Base-by-base conservation (phyloP, 2,888 invertebrate genomes). In the Timandra comae region DNA sequence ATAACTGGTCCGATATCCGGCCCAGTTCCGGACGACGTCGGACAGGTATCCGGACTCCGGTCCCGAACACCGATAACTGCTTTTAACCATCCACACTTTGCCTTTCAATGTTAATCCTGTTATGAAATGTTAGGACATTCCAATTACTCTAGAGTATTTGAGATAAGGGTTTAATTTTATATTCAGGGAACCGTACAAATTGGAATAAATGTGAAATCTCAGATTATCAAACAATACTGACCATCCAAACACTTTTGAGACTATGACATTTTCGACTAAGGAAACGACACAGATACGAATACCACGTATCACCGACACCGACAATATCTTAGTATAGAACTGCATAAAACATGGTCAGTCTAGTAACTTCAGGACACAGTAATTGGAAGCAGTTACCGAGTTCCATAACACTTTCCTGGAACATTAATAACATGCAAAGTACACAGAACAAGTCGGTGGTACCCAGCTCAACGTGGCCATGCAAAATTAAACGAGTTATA, bases 1-100 rank as follows among this genome's bases (percentile, higher is more conserved):
- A 59, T 43, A 49, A 49, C 40, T 47, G 39, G 37, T 40, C 52
- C 53, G 59, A 56, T 57, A 57, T 52, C 59, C 63, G 61, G 49
- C 21, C 41, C 27, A 37, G 39, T 48, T 46, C 60, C 53, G 53
- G 41, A 33, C 23, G 19, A 36, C 39, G 47, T 48, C 53, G 49
- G 46, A 42, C 39, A 43, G 43, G 44, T 43, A 48, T 49, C 56
- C 53, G 52, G 50, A 29, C 33, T 33, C 50, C 55, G 52, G 54
- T 52, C 34, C 38, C 37, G 29, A n/a, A 25, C 21, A 12, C 16
- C 34, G 38, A 42, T 35, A 41, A 37, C 35, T 35, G 33, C 29
- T 26, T 10, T 11, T 6, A 24, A 24, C 4, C 11, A n/a, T n/a
- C n/a, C 6, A 7, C 24, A 3, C 24, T 24, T 9, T 10, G 24